Evolutionary conservation across 2,888 invertebrate genomes (phyloP).

Genomic region (Chelonus formosanus): DNA sequence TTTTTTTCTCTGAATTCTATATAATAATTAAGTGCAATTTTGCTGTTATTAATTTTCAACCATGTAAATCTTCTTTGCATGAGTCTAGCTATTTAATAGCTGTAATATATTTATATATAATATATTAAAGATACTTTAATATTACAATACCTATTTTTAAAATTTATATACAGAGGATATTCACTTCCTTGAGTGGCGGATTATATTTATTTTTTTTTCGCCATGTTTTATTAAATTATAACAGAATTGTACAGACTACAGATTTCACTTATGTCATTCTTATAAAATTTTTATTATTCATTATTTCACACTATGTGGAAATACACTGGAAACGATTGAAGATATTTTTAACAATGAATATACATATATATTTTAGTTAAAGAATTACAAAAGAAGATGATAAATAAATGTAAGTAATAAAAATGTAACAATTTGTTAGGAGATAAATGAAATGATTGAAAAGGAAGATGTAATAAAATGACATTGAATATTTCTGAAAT

Average conservation of each 20-base stretch:
- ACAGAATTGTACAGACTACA: not conserved
- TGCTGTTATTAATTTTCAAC: slow-evolving; percentile 43
- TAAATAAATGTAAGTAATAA: too few relatives aligned
- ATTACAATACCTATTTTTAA: slow-evolving; percentile 42
- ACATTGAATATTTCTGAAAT: slow-evolving; percentile 45
- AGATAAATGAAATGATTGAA: slow-evolving; percentile 39
- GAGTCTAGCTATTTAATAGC: slow-evolving; percentile 62
- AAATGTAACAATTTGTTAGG: not conserved
- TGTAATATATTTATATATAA: slow-evolving; percentile 45
- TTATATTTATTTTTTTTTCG: slow-evolving; percentile 13
- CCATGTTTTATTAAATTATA: slow-evolving; percentile 16
- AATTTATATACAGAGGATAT: slow-evolving; percentile 28
- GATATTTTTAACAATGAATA: too few relatives aligned
- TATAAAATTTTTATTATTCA: too few relatives aligned
- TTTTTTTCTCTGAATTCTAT: too few relatives aligned
- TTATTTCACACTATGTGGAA: too few relatives aligned
- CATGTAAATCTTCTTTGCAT: slow-evolving; percentile 61
- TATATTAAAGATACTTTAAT: slow-evolving; percentile 45
- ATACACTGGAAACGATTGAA: too few relatives aligned
- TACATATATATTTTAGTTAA: too few relatives aligned
- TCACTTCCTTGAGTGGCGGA: slow-evolving; percentile 7
- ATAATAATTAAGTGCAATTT: too few relatives aligned
- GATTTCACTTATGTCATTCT: too few relatives aligned
- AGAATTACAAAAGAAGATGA: too few relatives aligned
- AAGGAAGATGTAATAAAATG: slow-evolving; percentile 42